Base-by-base conservation (phyloP, 2,888 invertebrate species). In the Aporophyla lueneburgensis region DNA sequence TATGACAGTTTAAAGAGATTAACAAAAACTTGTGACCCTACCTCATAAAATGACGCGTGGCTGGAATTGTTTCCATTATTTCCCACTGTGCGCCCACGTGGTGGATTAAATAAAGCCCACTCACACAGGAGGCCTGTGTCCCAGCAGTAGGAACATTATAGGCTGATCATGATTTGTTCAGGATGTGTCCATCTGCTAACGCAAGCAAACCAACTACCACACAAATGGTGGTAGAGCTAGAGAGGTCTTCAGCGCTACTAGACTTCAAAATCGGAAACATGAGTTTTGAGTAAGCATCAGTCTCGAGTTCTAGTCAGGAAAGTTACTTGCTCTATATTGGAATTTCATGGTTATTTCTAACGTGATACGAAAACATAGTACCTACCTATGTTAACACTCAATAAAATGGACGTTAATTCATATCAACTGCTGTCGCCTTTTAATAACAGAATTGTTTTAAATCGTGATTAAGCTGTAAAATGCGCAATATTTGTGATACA, bases 381-480 rank as follows among this genome's bases (percentile, higher is more conserved):
- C 2, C 27, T 54, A 12, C 2, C 27, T 27, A 54, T 21, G 5
- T 46, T 51, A 33, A 27, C 5, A 49, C 19, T 61, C 19, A 40
- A 58, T 51, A 24, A 65, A 65, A 53, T 53, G 46, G 46, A 78
- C 54, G 33, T 46, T 21, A 58, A 63, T n/a, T 68, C 27, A 49
- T 62, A 56, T 69, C 56, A 40, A 59, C 24, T 70, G 59, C 54
- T 66, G 9, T n/a, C 21, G 21, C 27, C 27, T 2, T 33, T 40
- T 33, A n/a, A 21, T 33, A 63, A 68, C 63, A 43, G 16, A 58
- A 76, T 83, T 83, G 83, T 79, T 76, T 71, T 54, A 58, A 40
- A 70, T 27, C 46, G 70, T 78, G 66, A 76, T 53, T 58, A 63
- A 51, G 66, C 66, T 67, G 24, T 66, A 61, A 63, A 66, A 72